Conservation (phyloP, 2,113 vertebrate genomes). For the Phalacrocorax brasilianus region DNA sequence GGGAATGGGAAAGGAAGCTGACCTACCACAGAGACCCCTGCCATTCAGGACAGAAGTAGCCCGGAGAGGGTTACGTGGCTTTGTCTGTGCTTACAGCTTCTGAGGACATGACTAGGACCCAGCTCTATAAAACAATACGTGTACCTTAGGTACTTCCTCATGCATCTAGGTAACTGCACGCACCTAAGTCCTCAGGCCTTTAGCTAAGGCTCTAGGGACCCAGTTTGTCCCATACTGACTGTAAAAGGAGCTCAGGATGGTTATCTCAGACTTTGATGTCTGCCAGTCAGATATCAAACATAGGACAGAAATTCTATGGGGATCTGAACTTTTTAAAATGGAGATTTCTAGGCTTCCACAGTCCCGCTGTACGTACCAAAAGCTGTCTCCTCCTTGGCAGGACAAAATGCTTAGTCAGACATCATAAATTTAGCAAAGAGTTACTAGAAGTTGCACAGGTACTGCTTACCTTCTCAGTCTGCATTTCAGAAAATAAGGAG, state of each 20-base stretch:
- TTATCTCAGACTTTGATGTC: not conserved
- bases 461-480: not conserved
- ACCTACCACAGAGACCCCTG: not conserved
- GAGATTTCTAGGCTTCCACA: not conserved
- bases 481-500: not conserved
- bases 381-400: not conserved
- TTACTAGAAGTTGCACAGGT: not conserved
- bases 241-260: not conserved
- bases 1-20: not conserved
- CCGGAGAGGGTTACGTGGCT: not conserved
- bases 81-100: not conserved
- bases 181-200: not conserved
- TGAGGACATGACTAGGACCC: not conserved
- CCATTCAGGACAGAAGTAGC: not conserved
- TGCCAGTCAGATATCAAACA: not conserved
- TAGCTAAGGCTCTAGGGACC: not conserved
- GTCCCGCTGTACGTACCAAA: fast-evolving
- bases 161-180: not conserved
- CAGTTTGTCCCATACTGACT: not conserved
- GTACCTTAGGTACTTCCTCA: not conserved
- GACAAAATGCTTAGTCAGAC: not conserved
- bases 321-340: not conserved
- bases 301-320: not conserved
- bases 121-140: not conserved
- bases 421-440: not conserved